A percentile compares a stretch with the other conserved stretches of the same genome.
These are phyloP conservation scores for Spodoptera littoralis DNA, from an alignment of 2,888 invertebrate genomes.

Conservation along the genomic window DNA sequence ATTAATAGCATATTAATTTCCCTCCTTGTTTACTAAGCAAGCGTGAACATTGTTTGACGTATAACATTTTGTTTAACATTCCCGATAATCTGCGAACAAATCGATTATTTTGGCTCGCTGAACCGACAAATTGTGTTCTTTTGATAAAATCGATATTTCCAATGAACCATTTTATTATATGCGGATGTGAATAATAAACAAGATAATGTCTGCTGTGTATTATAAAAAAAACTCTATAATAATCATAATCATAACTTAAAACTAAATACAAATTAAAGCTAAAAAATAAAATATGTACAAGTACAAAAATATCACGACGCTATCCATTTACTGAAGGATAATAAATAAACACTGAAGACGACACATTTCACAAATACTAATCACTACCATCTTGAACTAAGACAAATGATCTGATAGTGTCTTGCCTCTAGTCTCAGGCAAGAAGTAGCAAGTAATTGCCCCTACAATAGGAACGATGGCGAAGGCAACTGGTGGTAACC, in stretches of 20 bases:
- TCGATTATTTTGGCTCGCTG: conserved; percentile 35
- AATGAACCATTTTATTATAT: conserved; percentile 8
- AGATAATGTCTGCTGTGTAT: neutral
- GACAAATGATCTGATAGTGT: conserved; percentile 55
- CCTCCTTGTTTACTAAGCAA: conserved; percentile 23
- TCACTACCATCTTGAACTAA: conserved; percentile 10
- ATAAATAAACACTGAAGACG: conserved; percentile 6
- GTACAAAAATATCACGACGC: conserved; percentile 32
- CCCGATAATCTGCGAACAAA: conserved; percentile 9
- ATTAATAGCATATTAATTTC: conserved; percentile 33
- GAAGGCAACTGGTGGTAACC: conserved; percentile 64
- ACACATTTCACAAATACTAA: conserved; percentile 7
- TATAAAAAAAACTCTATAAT: conserved; percentile 1
- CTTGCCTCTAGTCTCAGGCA: conserved; percentile 66
- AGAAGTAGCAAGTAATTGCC: conserved; percentile 49
- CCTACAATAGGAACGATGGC: conserved; percentile 59
- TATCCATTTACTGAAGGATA: conserved; percentile 14
- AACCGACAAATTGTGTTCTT: conserved; percentile 29
- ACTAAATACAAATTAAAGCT: conserved; percentile 3
- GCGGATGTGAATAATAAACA: neutral
- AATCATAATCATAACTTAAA: conserved; percentile 1
- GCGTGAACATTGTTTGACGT: conserved; percentile 16
- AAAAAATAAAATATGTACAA: conserved; percentile 1
- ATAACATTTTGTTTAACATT: conserved; percentile 14
- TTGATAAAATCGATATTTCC: conserved; percentile 7